Conservation (phyloP, 2,888 invertebrate species). For the Chaitophorus viminalis region DNA sequence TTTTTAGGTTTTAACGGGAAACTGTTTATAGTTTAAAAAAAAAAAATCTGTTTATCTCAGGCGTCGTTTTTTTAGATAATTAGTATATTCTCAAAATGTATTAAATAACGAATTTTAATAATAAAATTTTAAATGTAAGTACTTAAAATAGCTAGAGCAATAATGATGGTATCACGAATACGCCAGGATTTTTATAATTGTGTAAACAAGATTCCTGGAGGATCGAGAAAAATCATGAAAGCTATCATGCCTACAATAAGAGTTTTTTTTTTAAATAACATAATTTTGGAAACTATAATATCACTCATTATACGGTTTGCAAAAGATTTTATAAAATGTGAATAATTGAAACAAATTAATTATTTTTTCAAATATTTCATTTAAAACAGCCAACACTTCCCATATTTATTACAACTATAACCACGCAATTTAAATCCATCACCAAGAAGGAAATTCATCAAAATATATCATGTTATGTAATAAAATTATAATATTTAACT, state of each 20-base stretch:
- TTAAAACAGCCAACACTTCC: neutral
- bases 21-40: neutral
- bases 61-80: neutral
- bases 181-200: neutral
- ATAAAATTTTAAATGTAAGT: too few relatives aligned
- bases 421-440: neutral
- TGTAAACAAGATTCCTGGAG: neutral
- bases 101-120: too few relatives aligned
- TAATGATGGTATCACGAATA: neutral
- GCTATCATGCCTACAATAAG: neutral
- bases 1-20: neutral
- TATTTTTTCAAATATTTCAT: neutral
- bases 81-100: neutral
- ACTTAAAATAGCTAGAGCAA: neutral
- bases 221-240: neutral
- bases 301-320: neutral
- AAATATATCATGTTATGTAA: neutral
- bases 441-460: neutral
- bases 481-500: neutral
- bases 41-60: neutral
- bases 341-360: neutral
- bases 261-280: neutral
- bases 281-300: neutral
- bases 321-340: neutral
- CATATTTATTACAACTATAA: neutral